These are phyloP conservation scores for Neopelma chrysocephalum DNA, from an alignment of 2,797 vertebrate genomes.

Conservation along the genomic window DNA sequence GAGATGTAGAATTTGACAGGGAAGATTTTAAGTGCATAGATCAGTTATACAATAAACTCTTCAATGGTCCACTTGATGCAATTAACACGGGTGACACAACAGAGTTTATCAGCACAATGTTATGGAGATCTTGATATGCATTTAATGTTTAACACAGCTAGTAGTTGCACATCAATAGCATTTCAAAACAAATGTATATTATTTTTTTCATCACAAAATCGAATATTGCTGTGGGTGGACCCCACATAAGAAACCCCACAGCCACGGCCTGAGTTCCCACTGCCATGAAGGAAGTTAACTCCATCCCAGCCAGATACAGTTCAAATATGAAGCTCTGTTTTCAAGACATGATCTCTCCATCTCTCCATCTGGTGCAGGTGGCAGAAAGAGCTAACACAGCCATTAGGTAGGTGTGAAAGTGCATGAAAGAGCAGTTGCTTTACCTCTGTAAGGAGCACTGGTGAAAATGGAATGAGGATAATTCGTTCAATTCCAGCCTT, in stretches of 20 bases:
- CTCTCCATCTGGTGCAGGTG: neutral
- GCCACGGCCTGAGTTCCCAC: fast-evolving
- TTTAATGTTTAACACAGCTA: neutral
- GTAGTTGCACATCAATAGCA: neutral
- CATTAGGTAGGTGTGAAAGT: neutral
- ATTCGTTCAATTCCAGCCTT: neutral
- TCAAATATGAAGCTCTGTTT: neutral
- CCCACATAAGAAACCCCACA: neutral
- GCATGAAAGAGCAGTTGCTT: neutral
- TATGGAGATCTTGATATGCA: neutral
- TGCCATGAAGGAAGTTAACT: neutral
- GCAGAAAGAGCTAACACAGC: neutral
- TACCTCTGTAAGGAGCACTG: neutral
- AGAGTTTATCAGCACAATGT: neutral
- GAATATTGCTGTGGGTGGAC: neutral
- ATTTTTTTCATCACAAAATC: neutral
- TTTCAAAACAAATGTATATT: neutral
- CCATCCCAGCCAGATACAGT: neutral
- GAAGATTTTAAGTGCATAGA: neutral
- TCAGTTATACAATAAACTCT: neutral
- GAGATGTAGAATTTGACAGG: neutral
- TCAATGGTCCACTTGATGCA: neutral
- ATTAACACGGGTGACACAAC: neutral
- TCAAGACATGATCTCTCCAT: fast-evolving
- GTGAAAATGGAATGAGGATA: neutral